Percentiles rank a stretch among this genome's conserved stretches.
These are phyloP conservation scores for Ibycter americanus DNA, from an alignment of 2,797 vertebrate genomes.

Conservation along the genomic window DNA sequence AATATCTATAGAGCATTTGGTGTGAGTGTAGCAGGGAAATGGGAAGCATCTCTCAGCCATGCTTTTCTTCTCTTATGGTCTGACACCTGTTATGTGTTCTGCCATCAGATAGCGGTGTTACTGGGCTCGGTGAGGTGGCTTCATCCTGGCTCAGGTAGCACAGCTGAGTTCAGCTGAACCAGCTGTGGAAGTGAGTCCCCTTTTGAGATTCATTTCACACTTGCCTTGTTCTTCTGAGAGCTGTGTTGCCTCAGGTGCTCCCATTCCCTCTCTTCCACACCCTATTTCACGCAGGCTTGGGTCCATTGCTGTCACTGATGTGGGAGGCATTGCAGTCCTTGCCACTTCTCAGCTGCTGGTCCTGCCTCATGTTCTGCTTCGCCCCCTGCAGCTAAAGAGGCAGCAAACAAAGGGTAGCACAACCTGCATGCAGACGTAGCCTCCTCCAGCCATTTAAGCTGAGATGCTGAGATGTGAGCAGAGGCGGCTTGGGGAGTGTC, in stretches of 20 bases:
- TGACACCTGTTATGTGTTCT: not conserved
- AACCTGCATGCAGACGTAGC: not conserved
- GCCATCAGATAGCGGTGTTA: fast-evolving
- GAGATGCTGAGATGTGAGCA: not conserved
- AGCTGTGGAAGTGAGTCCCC: not conserved
- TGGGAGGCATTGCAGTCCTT: fast-evolving
- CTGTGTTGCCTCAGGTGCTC: not conserved
- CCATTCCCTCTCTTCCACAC: fast-evolving
- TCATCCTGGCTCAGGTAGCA: not conserved
- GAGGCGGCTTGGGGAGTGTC: not conserved
- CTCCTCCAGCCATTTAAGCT: not conserved
- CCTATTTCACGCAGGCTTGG: not conserved
- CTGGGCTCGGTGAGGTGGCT: not conserved
- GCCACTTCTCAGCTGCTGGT: not conserved
- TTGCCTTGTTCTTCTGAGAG: not conserved
- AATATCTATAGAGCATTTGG: not conserved
- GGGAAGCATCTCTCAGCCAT: not conserved
- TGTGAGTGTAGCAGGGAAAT: not conserved
- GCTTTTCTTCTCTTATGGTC: not conserved
- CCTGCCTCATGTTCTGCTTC: not conserved
- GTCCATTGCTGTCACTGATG: not conserved
- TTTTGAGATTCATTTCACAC: not conserved
- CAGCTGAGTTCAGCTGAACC: not conserved
- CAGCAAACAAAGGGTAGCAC: not conserved
- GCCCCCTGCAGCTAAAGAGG: fast-evolving